Conservation (phyloP, 2,888 invertebrate genomes). For the Caenorhabditis angaria region DNA sequence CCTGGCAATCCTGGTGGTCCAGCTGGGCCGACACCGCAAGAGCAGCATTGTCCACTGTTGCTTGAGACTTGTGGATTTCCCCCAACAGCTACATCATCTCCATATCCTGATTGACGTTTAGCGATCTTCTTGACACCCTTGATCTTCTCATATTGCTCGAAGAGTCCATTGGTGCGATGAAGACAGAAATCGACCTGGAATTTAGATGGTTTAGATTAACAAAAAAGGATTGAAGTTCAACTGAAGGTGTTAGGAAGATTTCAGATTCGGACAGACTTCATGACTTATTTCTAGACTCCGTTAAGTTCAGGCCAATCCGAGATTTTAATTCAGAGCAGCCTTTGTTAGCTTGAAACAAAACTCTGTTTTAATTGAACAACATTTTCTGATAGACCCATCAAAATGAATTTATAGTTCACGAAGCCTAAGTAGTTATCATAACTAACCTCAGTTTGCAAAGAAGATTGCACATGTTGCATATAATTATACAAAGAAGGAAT, state of each 20-base stretch:
- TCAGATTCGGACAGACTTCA: no score
- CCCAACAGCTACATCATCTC: slow-evolving; percentile 40
- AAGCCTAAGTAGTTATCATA: no score
- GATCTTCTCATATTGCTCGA: slow-evolving; percentile 60
- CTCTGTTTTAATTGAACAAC: no score
- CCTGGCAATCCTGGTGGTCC: slow-evolving; percentile 66
- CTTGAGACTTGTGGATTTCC: slow-evolving; percentile 11
- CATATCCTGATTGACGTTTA: slow-evolving; percentile 62
- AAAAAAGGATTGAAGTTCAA: no score
- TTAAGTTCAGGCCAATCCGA: no score
- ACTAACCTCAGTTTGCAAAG: slow-evolving; percentile 65
- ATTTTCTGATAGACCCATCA: no score
- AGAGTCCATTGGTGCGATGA: slow-evolving; percentile 62
- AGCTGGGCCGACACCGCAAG: slow-evolving; percentile 59
- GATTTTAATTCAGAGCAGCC: no score
- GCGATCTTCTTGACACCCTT: slow-evolving; percentile 54
- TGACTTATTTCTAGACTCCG: no score
- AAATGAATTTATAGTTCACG: no score
- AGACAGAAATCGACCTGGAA: slow-evolving; percentile 62
- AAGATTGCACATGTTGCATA: slow-evolving; percentile 68
- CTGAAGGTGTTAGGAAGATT: no score
- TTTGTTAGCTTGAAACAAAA: no score
- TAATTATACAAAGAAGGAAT: slow-evolving; percentile 71
- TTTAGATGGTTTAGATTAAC: not conserved
- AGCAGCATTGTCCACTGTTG: slow-evolving; percentile 54